Evolutionary conservation across 2,113 vertebrate genomes (phyloP).

Genomic region (Hoplias malabaricus): DNA sequence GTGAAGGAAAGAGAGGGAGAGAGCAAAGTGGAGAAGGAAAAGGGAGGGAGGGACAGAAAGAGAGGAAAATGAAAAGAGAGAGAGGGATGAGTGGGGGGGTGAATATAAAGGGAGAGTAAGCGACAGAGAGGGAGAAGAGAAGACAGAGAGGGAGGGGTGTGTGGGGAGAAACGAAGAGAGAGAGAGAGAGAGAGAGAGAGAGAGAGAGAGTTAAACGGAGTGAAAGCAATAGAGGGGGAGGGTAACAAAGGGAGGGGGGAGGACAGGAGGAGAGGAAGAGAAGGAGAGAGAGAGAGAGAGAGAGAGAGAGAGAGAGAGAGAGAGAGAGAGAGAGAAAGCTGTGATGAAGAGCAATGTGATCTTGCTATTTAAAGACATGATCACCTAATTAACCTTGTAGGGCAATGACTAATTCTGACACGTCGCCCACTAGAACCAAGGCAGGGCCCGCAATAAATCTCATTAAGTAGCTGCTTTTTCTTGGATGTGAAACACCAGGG

Average conservation of each 20-base stretch:
- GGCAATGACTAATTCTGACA: conserved; percentile 68
- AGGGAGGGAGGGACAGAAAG: background rate
- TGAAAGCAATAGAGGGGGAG: too few species aligned
- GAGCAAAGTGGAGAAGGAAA: too few species aligned
- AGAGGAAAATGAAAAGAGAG: background rate
- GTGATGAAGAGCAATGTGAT: conserved; percentile 62
- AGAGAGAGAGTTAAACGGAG: too few species aligned
- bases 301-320: conserved; percentile 26
- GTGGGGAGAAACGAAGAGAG: too few species aligned
- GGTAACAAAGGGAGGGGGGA: too few species aligned
- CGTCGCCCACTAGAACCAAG: conserved; percentile 51
- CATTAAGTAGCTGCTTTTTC: conserved; percentile 59
- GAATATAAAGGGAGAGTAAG: too few species aligned
- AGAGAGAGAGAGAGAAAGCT: conserved; percentile 12
- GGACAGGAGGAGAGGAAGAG: too few species aligned
- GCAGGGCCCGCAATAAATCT: conserved; percentile 69
- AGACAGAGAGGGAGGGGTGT: too few species aligned
- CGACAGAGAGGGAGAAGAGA: too few species aligned
- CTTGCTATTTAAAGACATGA: conserved; percentile 77
- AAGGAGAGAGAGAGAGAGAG: conserved; percentile 3
- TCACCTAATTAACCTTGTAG: conserved; percentile 82
- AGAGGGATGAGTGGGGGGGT: too few species aligned
- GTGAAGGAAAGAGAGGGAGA: too few species aligned
- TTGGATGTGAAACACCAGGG: conserved; percentile 47
- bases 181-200: too few species aligned